Base-by-base conservation (phyloP, 2,113 vertebrate species). In the Pionites leucogaster region DNA sequence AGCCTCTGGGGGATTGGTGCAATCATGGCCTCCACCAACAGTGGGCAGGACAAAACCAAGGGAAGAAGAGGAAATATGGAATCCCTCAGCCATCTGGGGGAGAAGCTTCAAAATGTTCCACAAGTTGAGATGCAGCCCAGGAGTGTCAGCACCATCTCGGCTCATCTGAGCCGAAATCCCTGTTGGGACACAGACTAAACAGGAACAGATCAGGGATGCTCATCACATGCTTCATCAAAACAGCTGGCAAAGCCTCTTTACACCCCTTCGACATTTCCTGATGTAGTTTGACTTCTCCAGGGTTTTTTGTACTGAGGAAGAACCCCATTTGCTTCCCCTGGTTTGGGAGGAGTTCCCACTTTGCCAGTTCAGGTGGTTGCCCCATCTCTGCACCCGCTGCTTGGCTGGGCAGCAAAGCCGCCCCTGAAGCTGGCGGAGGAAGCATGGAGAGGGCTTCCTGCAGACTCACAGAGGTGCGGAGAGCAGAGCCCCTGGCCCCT, bases 371-470 rank as follows among this genome's bases (percentile, higher is more conserved):
- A 18, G 13, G 19, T 29, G 24, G 17, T 49, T 65, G 49, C 14
- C 25, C 33, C 2, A 0, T 18, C 19, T 27, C 39, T 13, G 31
- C 5, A 4, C 42, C 28, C 1, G 6, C 25, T 17, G 28, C 50
- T 44, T 3, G 1, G 33, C 0, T 0, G 11, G 17, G n/a, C 53
- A 17, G 82, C 85, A 65, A 17, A 52, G 29, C 31, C 13, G 0
- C 0, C 11, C 55, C 27, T 24, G 53, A 16, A 25, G 27, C 3
- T 28, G 60, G n/a, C 41, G 2, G 14, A 11, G 9, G n/a, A 41
- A 24, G 18, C 2, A 3, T 7, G n/a, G 7, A 24, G 28, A 52
- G 24, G 52, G 42, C 2, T 16, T 68, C 76, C 5, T 23, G 42
- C 67, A 85, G 33, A 42, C 29, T 59, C 62, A 17, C 16, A 2